Base-by-base conservation (phyloP, 2,797 vertebrate species). In the Melanotaenia parkinsoni region DNA sequence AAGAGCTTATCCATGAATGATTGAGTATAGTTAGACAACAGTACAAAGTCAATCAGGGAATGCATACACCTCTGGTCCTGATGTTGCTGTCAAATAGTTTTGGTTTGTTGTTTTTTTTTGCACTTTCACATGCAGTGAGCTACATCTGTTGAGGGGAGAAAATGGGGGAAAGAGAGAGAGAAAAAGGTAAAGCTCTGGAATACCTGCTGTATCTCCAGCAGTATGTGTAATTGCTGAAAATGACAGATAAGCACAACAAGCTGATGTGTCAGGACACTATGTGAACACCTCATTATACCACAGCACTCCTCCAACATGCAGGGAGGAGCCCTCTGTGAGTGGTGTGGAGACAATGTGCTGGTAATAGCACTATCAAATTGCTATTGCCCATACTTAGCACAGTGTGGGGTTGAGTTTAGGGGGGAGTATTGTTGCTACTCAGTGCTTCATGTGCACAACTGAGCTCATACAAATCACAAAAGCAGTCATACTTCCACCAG, bases 251-350 rank as follows among this genome's bases (percentile, higher is more conserved):
- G 72, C 74, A 82, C 77, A 85, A 85, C 72, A 85, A 83, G 82
- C 81, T 86, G 76, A 83, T 76, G 76, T 80, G 84, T 80, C 75
- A 66, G 62, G 37, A 32, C 81, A 72, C 70, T 63, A 74, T 54
- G 66, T 65, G 74, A 70, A 67, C 70, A 67, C 73, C 85, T 92
- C 89, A 86, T 87, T 87, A 83, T 62, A 69, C 28, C 61, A 40
- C n/a, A 70, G 68, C 50, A 61, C 68, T 45, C 64, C 51, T 72
- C 45, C 16, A 33, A 0, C 5, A 70, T 3, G 50, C 63, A 50
- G 72, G 76, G 75, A 88, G 84, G 85, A 80, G 80, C 63, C 33
- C 47, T 60, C 18, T 24, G 33, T 65, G 71, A 79, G 82, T n/a
- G 76, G 76, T 66, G 71, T 67, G 70, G 71, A 73, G 72, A 70